Base-by-base conservation (phyloP, 2,797 vertebrate genomes). In the Hozukius guyotensis region DNA sequence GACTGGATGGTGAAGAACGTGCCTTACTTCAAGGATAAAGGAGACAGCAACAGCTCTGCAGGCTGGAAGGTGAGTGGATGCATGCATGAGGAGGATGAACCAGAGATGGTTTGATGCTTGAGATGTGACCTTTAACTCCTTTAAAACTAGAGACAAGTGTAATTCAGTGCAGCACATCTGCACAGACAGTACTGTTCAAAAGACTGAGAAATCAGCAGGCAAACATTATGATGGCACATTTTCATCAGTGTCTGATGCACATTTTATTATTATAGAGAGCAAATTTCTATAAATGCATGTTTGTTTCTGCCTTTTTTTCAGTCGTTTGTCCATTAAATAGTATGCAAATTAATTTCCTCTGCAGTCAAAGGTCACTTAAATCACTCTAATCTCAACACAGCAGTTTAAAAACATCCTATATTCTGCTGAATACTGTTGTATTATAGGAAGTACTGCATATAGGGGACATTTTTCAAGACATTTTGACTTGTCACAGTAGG, bases 1-100 rank as follows among this genome's bases (percentile, higher is more conserved):
- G 98, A 99, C 94, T 99, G 98, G 98, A 99, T 99, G 98, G 98
- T 99, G 78, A 97, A 98, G 94, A 98, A 96, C 34, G 97, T 99
- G 14, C 97, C 98, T 24, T 99, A 99, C 94, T 99, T 99, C 96
- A 99, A 99, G 90, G 98, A 99, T 87, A 99, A 99, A 91, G 98
- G 98, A 20, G 98, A 99, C 96, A 99, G 97, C 90, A 99, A 99
- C 94, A 99, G 98, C 88, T 99, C 98, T 0, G 98, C 98, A 2
- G 98, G 98, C 20, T 99, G 98, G 98, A 99, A 99, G 98, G 98
- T 99, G 92, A 96, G 94, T 82, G 76, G 18, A 10, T 4, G 46
- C n/a, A 1, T 75, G 53, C 57, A 46, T n/a, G n/a, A n/a, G 0
- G 49, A 52, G 20, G 31, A 36, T 6, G 66, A 53, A 64, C 29